Evolutionary conservation across 2,113 vertebrate species (phyloP), one percentile per base, ranked within the genome.

Genomic region (Corythaixoides concolor): DNA sequence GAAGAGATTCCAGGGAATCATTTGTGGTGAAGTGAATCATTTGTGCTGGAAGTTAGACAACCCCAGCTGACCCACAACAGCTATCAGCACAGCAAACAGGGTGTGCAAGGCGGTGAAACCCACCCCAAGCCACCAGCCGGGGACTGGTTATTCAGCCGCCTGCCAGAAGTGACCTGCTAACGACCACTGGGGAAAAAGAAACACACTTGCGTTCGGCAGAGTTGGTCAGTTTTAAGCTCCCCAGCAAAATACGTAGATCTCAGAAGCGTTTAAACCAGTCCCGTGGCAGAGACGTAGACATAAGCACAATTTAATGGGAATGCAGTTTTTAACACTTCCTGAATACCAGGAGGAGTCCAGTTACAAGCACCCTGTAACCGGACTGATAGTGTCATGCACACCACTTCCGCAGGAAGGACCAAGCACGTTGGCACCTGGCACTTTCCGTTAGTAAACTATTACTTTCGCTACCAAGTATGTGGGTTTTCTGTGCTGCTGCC

Each of bases 381-480:
- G 19, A 53, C 28, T 22, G 26, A 7, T 1, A 52, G 55, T 2
- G 9, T 26, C 77, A 59, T 4, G 6, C 18, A 10, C 0, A 3
- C 41, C 4, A 1, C 33, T 15, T 47, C 33, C 39, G 41, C n/a
- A 6, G 3, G 3, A 17, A 62, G 39, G 52, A 17, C 15, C 21
- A 9, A 39, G n/a, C 59, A 30, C 0, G 0, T 1, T 18, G 8
- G 56, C 18, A 52, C 24, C 33, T 1, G 10, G 28, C 55, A 11
- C 15, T 49, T 20, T 10, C 13, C 41, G 17, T 18, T 9, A 47
- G 60, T 14, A 22, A 58, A 15, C 28, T 3, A 15, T 12, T 4
- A 13, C 12, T 80, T 33, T 32, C 7, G 2, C 15, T 13, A 35
- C 24, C 7, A 15, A 53, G 35, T 2, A 12, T 16, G 2, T 3